Percentiles rank a stretch among this genome's conserved stretches.
These are phyloP conservation scores for Meandrusa payeni DNA, from an alignment of 2,888 invertebrate genomes.

Conservation along the genomic window DNA sequence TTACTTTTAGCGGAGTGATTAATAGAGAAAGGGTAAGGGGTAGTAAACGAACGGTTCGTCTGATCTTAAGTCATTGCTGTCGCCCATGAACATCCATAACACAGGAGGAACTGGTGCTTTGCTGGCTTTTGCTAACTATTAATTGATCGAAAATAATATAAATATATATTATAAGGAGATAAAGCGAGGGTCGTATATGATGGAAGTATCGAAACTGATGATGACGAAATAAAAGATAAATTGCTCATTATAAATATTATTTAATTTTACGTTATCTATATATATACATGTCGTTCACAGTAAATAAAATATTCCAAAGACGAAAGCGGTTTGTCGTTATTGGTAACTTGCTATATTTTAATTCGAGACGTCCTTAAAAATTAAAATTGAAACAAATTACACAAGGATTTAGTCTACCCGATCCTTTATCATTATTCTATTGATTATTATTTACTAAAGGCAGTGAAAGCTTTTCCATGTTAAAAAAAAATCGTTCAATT, in stretches of 20 bases:
- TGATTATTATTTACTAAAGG: conserved; percentile 13
- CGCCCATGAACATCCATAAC: too few relatives aligned
- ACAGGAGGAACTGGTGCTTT: too few relatives aligned
- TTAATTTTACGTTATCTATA: conserved; percentile 7
- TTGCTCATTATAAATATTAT: conserved; percentile 13
- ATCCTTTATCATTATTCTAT: conserved; percentile 4
- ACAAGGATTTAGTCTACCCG: conserved; percentile 6
- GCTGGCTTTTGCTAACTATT: too few relatives aligned
- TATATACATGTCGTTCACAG: conserved; percentile 15
- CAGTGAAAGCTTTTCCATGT: conserved; percentile 7
- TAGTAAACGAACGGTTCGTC: too few relatives aligned
- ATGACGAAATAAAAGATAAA: conserved; percentile 7
- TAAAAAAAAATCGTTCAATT: too few relatives aligned
- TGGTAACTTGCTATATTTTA: conserved; percentile 14
- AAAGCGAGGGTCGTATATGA: too few relatives aligned
- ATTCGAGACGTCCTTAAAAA: not conserved
- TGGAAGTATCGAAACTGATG: too few relatives aligned
- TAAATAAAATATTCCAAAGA: not conserved
- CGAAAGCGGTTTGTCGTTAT: conserved; percentile 4
- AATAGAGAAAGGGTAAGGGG: too few relatives aligned
- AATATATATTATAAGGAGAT: too few relatives aligned
- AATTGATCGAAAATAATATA: too few relatives aligned
- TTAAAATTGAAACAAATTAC: not conserved
- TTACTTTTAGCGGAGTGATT: too few relatives aligned
- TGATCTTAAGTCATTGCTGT: too few relatives aligned